These are phyloP conservation scores for Wasmannia auropunctata DNA, from an alignment of 1,140 invertebrate species.

Conservation along the genomic window DNA sequence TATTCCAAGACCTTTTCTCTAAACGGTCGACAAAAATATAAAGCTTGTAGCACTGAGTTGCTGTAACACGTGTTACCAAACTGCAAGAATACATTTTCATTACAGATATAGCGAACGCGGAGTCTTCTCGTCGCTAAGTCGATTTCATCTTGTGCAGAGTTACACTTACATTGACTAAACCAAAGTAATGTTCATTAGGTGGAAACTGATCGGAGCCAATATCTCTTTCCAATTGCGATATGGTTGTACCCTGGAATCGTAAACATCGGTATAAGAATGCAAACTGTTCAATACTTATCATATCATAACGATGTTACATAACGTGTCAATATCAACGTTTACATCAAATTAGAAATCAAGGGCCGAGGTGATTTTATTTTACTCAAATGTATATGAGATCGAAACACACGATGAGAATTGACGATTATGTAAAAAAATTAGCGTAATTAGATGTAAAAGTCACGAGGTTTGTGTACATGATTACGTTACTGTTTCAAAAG, in stretches of 20 bases:
- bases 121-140: neutral
- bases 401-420: neutral
- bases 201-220: constrained; percentile 99
- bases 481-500: neutral
- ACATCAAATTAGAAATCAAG: neutral
- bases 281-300: neutral
- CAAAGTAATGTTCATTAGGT: constrained; percentile 99
- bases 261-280: neutral
- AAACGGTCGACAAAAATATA: constrained; percentile 99
- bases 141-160: constrained; percentile 19
- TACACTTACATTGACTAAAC: constrained; percentile 97
- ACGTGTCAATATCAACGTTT: neutral
- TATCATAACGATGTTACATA: neutral
- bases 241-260: constrained; percentile 95
- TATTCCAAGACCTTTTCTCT: constrained; percentile 99
- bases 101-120: neutral
- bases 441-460: neutral
- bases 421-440: too few relatives aligned
- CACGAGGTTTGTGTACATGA: neutral
- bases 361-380: neutral
- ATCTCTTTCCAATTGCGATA: constrained; percentile 98
- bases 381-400: neutral
- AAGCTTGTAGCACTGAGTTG: constrained; percentile 99
- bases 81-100: constrained; percentile 87
- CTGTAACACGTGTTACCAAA: constrained; percentile 99